These are phyloP conservation scores for Epinotia demarniana DNA, from an alignment of 2,888 invertebrate genomes.

Conservation along the genomic window DNA sequence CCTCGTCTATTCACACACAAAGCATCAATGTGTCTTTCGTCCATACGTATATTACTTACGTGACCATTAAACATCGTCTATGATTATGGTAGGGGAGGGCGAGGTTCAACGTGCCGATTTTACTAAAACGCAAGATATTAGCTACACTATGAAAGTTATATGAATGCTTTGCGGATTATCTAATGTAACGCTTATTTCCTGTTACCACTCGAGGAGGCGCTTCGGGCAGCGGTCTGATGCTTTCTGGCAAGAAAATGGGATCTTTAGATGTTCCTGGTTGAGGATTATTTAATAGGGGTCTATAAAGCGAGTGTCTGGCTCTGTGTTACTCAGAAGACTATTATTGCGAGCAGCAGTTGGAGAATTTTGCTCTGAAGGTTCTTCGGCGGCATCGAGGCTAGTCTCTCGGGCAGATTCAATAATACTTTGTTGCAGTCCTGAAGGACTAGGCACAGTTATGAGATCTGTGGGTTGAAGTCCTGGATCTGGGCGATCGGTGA, in stretches of 20 bases:
- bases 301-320: background rate
- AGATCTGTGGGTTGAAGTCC: background rate
- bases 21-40: no score
- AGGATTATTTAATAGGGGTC: background rate
- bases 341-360: conserved; percentile 23
- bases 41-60: no score
- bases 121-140: no score
- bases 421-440: conserved; percentile 6
- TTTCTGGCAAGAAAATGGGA: conserved; percentile 26
- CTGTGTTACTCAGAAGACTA: background rate
- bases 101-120: no score
- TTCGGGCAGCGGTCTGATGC: conserved; percentile 26
- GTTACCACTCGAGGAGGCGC: conserved; percentile 31
- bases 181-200: conserved; percentile 23
- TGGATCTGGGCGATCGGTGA: background rate
- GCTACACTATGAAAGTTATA: no score
- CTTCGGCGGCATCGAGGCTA: background rate
- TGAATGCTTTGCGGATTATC: no score
- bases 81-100: no score
- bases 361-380: conserved; percentile 7
- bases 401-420: conserved; percentile 5
- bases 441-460: background rate
- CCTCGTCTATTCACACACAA: no score
- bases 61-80: background rate
- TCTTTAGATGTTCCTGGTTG: conserved; percentile 16